Percentiles rank a stretch among this genome's conserved stretches.
These are phyloP conservation scores for Dasypogon diadema DNA, from an alignment of 2,888 invertebrate genomes.

Conservation along the genomic window DNA sequence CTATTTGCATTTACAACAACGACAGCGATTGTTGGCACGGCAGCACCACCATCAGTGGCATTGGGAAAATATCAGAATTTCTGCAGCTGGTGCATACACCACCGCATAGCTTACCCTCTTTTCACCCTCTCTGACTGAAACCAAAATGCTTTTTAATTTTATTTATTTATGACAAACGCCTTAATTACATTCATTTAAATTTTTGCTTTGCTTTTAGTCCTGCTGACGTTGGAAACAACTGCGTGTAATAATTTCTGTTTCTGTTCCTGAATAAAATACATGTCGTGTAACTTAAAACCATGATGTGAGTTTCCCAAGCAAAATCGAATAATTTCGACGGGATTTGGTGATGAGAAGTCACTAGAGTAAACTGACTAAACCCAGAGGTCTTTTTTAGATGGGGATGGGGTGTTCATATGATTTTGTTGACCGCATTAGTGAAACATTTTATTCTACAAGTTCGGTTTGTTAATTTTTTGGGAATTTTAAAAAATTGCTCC, in stretches of 20 bases:
- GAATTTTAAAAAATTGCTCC: too few relatives aligned
- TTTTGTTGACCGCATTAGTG: too few relatives aligned
- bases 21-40: background rate
- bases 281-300: constrained; percentile 8
- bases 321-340: too few relatives aligned
- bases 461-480: too few relatives aligned
- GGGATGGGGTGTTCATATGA: too few relatives aligned
- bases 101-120: background rate
- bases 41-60: background rate
- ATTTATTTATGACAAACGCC: constrained; percentile 33
- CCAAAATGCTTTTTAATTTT: constrained; percentile 20
- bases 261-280: too few relatives aligned
- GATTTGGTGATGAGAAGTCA: too few relatives aligned
- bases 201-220: constrained; percentile 12
- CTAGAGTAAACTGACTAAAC: too few relatives aligned
- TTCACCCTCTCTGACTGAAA: background rate
- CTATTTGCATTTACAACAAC: constrained; percentile 31
- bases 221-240: background rate
- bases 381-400: too few relatives aligned
- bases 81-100: constrained; percentile 15
- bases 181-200: constrained; percentile 8
- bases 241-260: constrained; percentile 3
- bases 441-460: too few relatives aligned
- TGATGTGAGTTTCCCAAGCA: background rate
- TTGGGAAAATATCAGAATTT: constrained; percentile 13